A percentile compares a stretch with the other conserved stretches of the same genome.
Evolutionary conservation across 2,888 invertebrate genomes (phyloP).

Genomic region (Orchesella flavescens): DNA sequence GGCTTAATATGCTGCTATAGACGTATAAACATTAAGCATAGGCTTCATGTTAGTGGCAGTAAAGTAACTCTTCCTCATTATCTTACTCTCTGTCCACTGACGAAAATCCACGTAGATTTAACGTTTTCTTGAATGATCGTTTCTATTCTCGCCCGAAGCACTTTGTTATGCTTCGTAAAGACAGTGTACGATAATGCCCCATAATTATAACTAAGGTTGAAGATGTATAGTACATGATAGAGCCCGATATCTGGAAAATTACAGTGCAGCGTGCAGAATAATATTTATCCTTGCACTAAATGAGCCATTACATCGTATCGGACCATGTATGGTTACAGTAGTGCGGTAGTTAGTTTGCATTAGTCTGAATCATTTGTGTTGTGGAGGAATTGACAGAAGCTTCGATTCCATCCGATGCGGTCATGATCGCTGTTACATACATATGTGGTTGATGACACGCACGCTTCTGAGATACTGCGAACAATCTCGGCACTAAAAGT

Average conservation of each 20-base stretch:
- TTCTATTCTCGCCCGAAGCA: not conserved
- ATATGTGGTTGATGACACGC: too few species aligned
- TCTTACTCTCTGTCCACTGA: conserved; percentile 1
- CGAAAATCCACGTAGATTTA: conserved; percentile 32
- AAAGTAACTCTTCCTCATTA: not conserved
- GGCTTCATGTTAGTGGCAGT: not conserved
- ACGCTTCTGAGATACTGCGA: too few species aligned
- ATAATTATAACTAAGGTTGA: not conserved
- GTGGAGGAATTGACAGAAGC: too few species aligned
- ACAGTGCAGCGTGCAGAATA: not conserved
- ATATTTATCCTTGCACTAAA: not conserved
- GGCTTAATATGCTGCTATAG: not conserved
- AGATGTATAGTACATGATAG: too few species aligned
- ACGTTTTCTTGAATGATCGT: not conserved
- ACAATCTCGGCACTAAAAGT: too few species aligned
- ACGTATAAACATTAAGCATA: not conserved
- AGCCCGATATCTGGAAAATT: not conserved
- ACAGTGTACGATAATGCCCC: not conserved
- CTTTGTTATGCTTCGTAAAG: not conserved
- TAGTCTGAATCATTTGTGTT: too few species aligned
- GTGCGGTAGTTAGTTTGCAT: too few species aligned
- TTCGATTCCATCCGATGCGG: too few species aligned
- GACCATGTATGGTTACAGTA: too few species aligned
- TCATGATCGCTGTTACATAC: too few species aligned
- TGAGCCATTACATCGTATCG: not conserved